Base-by-base conservation (phyloP, 2,113 vertebrate species). In the Nymphicus hollandicus region DNA sequence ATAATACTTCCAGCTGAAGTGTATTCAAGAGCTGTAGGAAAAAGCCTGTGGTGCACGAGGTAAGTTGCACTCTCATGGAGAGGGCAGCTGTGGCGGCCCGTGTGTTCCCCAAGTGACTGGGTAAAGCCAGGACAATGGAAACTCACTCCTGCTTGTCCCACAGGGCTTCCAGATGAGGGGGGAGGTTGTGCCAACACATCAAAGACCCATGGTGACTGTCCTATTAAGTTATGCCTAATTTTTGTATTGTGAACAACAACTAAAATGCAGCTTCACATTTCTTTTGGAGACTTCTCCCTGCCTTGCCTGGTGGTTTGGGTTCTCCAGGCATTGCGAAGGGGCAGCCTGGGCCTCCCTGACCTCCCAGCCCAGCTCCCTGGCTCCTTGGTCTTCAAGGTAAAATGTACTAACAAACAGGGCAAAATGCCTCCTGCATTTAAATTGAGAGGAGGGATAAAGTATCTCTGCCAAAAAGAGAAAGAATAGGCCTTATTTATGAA, bases 101-200 rank as follows among this genome's bases (percentile, higher is more conserved):
- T 0, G 0, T 6, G 47, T 72, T 68, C 56, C 70, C 55, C 56
- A 35, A 43, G 15, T 7, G 8, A 11, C 35, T 5, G 39, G 10
- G 33, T 25, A 17, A 44, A 50, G 37, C 53, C 55, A 14, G 55
- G 52, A 11, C n/a, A 39, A 11, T 0, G 3, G 44, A 19, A 58
- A 22, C 46, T 79, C 1, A 0, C 0, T 1, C 27, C 74, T 15
- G 29, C 27, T 29, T 20, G n/a, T 86, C 63, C 71, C 49, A 0
- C 11, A 2, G 9, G 63, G 72, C 81, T 77, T 73, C 71, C 63
- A 71, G 41, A 9, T 1, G 5, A 7, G 20, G 52, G 43, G 47
- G 53, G 20, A 19, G 2, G 2, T 19, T 19, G 55, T 23, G 11
- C 52, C 46, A 4, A 25, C 29, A 61, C 47, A 49, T 33, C 56